A percentile compares a stretch with the other conserved stretches of the same genome.
Evolutionary conservation across 2,888 invertebrate species (phyloP).

Genomic region (Phyllotreta striolata): DNA sequence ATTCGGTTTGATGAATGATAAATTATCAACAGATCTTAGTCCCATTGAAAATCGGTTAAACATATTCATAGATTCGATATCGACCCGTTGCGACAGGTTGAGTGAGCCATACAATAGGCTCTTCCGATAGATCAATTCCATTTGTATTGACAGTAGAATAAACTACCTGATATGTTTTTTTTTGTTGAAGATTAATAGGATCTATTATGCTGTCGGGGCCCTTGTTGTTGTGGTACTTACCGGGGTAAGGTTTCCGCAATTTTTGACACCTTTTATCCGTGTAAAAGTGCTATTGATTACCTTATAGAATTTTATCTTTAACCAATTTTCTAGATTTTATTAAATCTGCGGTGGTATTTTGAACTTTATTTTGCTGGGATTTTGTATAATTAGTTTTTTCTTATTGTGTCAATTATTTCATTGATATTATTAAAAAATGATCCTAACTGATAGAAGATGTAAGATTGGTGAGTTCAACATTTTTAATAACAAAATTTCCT

Average conservation of each 20-base stretch:
- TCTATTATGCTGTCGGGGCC: constrained; percentile 31
- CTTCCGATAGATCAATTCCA: constrained; percentile 54
- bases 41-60: background rate
- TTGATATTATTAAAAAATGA: too few relatives aligned
- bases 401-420: too few relatives aligned
- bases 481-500: too few relatives aligned
- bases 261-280: constrained; percentile 33
- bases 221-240: constrained; percentile 30
- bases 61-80: constrained; percentile 26
- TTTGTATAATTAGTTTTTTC: too few relatives aligned
- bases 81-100: constrained; percentile 30
- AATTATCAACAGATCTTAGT: too few relatives aligned
- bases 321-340: background rate
- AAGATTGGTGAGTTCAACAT: too few relatives aligned
- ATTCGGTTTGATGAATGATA: too few relatives aligned
- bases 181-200: constrained; percentile 35
- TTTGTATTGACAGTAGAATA: constrained; percentile 52
- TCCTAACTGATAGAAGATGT: too few relatives aligned
- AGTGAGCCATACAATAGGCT: constrained; percentile 24
- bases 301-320: background rate
- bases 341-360: constrained; percentile 8
- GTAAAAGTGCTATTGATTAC: constrained; percentile 2
- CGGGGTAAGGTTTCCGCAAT: constrained; percentile 27
- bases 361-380: background rate
- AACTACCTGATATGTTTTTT: constrained; percentile 36